Conservation (phyloP, 2,797 vertebrate species). For the Mormyrus hasselquistii region DNA sequence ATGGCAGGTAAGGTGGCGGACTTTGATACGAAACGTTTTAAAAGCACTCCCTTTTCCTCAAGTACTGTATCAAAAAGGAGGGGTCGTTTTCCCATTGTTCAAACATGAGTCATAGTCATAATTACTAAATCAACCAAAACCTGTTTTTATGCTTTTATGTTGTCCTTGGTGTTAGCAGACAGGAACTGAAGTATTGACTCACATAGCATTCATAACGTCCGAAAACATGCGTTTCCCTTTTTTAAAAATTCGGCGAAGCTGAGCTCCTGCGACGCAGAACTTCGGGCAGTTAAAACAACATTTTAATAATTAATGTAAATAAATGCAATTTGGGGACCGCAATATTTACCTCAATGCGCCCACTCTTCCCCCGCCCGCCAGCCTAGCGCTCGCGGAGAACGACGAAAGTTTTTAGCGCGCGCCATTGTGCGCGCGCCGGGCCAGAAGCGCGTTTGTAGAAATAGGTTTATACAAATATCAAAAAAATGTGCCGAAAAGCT, state of each 20-base stretch:
- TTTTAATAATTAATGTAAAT: slow-evolving; percentile 26
- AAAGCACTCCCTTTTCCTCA: slow-evolving; percentile 42
- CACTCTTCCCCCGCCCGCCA: slow-evolving; percentile 2
- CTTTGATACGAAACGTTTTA: slow-evolving; percentile 49
- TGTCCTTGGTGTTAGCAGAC: slow-evolving; percentile 56
- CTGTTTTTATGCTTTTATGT: slow-evolving; percentile 65
- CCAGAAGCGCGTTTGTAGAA: slow-evolving; percentile 27
- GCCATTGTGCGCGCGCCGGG: neutral
- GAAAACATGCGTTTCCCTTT: slow-evolving; percentile 68
- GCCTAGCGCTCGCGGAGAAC: neutral
- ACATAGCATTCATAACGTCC: slow-evolving; percentile 53
- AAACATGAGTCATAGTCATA: slow-evolving; percentile 57
- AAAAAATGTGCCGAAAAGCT: slow-evolving; percentile 57
- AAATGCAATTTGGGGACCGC: slow-evolving; percentile 24
- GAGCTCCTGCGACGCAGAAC: slow-evolving; percentile 8
- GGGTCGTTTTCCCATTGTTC: slow-evolving; percentile 57
- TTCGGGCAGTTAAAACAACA: slow-evolving; percentile 20
- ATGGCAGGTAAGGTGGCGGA: slow-evolving; percentile 44
- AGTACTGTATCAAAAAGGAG: slow-evolving; percentile 51
- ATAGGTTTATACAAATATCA: slow-evolving; percentile 35
- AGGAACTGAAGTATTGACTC: slow-evolving; percentile 58
- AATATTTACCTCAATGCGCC: neutral
- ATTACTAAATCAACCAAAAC: slow-evolving; percentile 68
- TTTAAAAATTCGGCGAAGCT: slow-evolving; percentile 34
- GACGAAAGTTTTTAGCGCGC: slow-evolving; percentile 27